Evolutionary conservation across 2,113 vertebrate genomes (phyloP), one percentile per base, ranked within the genome.

Genomic region (Helogale parvula): DNA sequence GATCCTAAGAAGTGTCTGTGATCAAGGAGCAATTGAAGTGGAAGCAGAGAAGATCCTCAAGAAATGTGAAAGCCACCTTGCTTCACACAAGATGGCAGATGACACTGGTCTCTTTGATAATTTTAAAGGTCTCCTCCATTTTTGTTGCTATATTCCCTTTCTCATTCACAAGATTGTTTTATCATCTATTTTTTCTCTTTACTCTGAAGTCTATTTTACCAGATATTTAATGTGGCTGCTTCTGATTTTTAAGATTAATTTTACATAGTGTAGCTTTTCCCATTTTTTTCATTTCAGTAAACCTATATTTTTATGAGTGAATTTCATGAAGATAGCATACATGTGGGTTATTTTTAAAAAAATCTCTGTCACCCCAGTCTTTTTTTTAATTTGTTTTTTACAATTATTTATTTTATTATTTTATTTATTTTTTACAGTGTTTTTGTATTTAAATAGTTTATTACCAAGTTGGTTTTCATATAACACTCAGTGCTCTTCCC

Each of bases 1-100:
- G 99, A 97, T 99, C 99, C 77, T 99, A 98, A 98, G 99, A 99
- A 99, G 99, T 99, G 79, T 92, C 98, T 57, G 77, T 90, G 84
- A 89, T 85, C 98, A 98, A 97, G 88, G 95, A 96, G 66, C 89
- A 97, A 50, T 92, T 96, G 52, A 93, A 71, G 76, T 85, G 98
- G 81, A 94, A 96, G 93, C 98, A 94, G 52, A 98, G 97, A 97
- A 96, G 97, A 74, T 95, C 94, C 86, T 97, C 95, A 7, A 96
- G 98, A 19, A 97, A 97, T 95, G 97, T 98, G 94, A 96, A 98
- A 83, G 97, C 98, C 98, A 98, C 98, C 85, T 98, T 98, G 98
- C 94, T 94, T 47, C 16, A 0, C 72, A 89, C 97, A 99, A 99
- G 98, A 99, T 99, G 99, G 99, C 99, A 98, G 97, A 98, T 92